Conservation (phyloP, 2,113 vertebrate genomes). For the Ceyx margarethae region DNA sequence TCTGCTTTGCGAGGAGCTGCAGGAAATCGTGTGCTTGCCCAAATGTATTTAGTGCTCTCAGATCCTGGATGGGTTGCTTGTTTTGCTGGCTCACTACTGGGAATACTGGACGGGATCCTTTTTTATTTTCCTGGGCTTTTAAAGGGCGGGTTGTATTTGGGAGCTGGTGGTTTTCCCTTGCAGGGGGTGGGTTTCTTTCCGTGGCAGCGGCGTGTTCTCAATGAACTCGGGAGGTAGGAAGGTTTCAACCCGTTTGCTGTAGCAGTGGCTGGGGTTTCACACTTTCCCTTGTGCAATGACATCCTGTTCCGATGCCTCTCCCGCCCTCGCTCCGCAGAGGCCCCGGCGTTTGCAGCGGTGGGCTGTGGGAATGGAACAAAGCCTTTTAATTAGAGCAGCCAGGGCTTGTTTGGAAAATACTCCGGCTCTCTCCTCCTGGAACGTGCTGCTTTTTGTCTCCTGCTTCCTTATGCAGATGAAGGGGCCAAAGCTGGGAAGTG, state of each 20-base stretch:
- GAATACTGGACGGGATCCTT: constrained; percentile 3
- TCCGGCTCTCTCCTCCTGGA: neutral
- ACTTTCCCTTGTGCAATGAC: constrained; percentile 44
- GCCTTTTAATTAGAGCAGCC: constrained; percentile 6
- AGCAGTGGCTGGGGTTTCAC: constrained; percentile 42
- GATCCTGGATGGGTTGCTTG: neutral
- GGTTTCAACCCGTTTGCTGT: constrained; percentile 12
- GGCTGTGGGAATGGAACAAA: constrained; percentile 34
- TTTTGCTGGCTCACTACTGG: neutral
- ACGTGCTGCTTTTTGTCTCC: neutral
- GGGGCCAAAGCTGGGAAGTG: neutral
- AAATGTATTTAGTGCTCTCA: neutral
- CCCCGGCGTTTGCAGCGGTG: constrained; percentile 34
- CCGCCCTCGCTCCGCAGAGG: neutral
- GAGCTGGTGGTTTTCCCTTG: neutral
- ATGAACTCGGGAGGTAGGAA: neutral
- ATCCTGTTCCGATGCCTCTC: constrained; percentile 50
- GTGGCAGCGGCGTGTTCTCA: neutral
- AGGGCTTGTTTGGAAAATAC: neutral
- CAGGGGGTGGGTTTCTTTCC: neutral
- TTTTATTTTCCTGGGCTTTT: neutral
- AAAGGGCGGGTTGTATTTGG: neutral
- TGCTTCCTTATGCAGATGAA: neutral
- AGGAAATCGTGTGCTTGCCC: neutral
- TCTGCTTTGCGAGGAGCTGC: neutral